Conservation (phyloP, 1,140 invertebrate species). For the Coptotermes formosanus region DNA sequence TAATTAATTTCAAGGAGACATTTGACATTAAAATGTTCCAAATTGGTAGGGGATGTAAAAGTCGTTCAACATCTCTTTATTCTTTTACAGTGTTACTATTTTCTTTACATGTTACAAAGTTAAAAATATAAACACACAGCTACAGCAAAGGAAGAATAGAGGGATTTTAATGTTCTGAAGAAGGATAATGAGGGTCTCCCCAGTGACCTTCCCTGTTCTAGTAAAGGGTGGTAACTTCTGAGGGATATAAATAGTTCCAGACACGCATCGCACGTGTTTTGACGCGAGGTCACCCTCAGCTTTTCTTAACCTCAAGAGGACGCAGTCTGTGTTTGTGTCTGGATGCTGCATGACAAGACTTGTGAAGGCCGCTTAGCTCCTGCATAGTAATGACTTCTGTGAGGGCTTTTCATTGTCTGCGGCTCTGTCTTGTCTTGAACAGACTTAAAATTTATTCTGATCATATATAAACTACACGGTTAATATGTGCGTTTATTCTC, state of each 20-base stretch:
- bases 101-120: not conserved
- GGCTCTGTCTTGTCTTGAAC: too few relatives aligned
- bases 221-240: not conserved
- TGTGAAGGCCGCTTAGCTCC: too few relatives aligned
- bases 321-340: too few relatives aligned
- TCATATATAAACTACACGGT: too few relatives aligned
- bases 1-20: too few relatives aligned
- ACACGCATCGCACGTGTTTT: not conserved
- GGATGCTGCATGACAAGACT: too few relatives aligned
- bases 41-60: not conserved
- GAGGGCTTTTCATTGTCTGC: too few relatives aligned
- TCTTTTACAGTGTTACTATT: not conserved
- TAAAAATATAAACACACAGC: not conserved
- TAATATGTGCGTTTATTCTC: too few relatives aligned
- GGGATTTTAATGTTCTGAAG: not conserved
- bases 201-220: not conserved
- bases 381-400: too few relatives aligned
- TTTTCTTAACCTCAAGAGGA: conserved; percentile 5
- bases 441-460: too few relatives aligned
- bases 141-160: not conserved
- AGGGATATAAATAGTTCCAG: not conserved
- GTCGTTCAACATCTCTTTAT: not conserved
- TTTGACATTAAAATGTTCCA: too few relatives aligned
- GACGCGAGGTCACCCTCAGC: conserved; percentile 4
- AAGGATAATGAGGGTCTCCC: not conserved